Base-by-base conservation (phyloP, 2,113 vertebrate species). In the Elgaria multicarinata region DNA sequence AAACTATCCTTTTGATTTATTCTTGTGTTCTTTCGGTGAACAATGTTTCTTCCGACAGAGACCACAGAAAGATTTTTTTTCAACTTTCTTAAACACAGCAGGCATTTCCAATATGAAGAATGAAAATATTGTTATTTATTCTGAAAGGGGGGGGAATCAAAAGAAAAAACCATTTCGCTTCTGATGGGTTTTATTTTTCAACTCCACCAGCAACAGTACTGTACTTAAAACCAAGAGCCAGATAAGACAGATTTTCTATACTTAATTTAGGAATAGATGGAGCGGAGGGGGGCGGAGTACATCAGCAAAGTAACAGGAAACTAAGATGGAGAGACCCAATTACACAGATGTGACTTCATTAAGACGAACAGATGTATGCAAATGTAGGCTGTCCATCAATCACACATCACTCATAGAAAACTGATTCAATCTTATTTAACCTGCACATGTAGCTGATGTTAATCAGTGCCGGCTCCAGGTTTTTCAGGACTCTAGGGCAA, bases 61-160 rank as follows among this genome's bases (percentile, higher is more conserved):
- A 85, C 44, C 58, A 4, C 24, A 62, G 74, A 91, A 74, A 74
- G 39, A 85, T 86, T 74, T 62, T 36, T 66, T 33, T 58, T 58
- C 16, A 14, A 46, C 1, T 4, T 83, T 39, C 62, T 50, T 78
- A 76, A 76, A 86, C 71, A 36, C 71, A 89, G 58, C 46, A 83
- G 46, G 44, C 78, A 28, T 71, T 75, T 71, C 13, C 46, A 33
- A 80, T 16, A 36, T 46, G 36, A 80, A 83, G 31, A 90, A 69
- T 44, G 79, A 84, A 84, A 78, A 72, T 50, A 36, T n/a, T 83
- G 44, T 90, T 78, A 80, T 81, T 72, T 80, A 74, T 74, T 88
- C 53, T 74, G 66, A 64, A 88, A 82, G 50, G 33, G 16, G 16
- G 12, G 33, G 22, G 20, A 77, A 33, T 20, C 9, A 50, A 84